Conservation (phyloP, 2,797 vertebrate genomes). For the Fratercula arctica region DNA sequence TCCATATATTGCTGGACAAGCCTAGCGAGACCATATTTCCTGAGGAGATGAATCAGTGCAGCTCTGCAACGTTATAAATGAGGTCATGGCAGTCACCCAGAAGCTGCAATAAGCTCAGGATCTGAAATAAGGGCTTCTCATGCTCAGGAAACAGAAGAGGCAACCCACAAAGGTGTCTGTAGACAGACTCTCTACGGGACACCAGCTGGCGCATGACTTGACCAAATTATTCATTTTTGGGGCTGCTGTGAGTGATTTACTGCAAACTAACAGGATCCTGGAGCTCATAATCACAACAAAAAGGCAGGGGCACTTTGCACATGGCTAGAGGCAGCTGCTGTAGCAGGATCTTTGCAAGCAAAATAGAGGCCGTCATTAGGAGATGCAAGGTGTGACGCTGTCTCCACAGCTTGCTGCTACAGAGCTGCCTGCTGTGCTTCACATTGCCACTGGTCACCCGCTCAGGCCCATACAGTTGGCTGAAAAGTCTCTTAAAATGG, state of each 20-base stretch:
- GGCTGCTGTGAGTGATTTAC: conserved; percentile 67
- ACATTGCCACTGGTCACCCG: background rate
- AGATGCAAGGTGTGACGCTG: background rate
- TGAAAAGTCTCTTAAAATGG: background rate
- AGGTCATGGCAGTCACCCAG: conserved; percentile 68
- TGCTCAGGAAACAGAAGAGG: conserved; percentile 75
- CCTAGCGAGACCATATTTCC: conserved; percentile 56
- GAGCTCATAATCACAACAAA: conserved; percentile 30
- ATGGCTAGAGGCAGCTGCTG: background rate
- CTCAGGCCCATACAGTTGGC: background rate
- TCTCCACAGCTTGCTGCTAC: background rate
- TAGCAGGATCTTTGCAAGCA: background rate
- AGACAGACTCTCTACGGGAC: conserved; percentile 74
- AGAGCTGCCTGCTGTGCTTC: conserved; percentile 2
- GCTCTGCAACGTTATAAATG: conserved; percentile 13
- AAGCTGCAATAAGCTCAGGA: conserved; percentile 69
- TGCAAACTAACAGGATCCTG: conserved; percentile 21
- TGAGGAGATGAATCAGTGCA: conserved; percentile 68
- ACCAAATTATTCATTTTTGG: conserved; percentile 59
- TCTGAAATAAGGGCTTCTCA: conserved; percentile 64
- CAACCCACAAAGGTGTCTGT: conserved; percentile 73
- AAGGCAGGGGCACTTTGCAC: background rate
- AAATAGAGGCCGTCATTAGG: background rate
- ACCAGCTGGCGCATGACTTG: conserved; percentile 32
- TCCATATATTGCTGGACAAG: background rate